Conservation (phyloP, 2,113 vertebrate genomes). For the Nothoprocta perdicaria region DNA sequence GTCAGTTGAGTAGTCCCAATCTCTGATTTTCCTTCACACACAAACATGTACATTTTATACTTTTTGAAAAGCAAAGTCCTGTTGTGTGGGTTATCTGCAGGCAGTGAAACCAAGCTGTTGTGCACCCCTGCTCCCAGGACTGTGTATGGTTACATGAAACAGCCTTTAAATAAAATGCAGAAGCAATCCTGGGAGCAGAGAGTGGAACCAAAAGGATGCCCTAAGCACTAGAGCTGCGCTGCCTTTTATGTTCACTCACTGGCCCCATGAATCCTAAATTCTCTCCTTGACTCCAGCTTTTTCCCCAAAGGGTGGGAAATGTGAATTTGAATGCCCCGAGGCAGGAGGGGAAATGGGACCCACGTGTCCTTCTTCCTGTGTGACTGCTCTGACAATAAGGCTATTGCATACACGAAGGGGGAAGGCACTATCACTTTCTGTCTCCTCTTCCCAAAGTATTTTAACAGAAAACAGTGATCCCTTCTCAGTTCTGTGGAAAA, state of each 20-base stretch:
- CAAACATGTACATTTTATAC: not conserved
- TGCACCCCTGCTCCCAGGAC: not conserved
- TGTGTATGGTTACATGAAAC: not conserved
- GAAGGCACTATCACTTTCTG: not conserved
- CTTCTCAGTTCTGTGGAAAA: not conserved
- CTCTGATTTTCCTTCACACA: not conserved
- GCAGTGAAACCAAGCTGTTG: fast-evolving
- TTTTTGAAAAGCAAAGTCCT: fast-evolving
- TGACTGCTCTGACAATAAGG: not conserved
- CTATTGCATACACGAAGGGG: not conserved
- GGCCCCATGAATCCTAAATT: not conserved
- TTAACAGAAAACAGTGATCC: conserved; percentile 18
- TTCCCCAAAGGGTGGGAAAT: conserved; percentile 2
- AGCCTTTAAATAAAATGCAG: conserved; percentile 38
- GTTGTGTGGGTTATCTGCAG: not conserved
- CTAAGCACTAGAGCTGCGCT: not conserved
- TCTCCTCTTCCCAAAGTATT: not conserved
- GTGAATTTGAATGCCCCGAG: not conserved
- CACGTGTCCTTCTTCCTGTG: conserved; percentile 8
- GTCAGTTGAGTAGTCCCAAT: not conserved
- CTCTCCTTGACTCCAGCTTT: not conserved
- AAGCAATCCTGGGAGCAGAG: not conserved
- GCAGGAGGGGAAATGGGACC: conserved; percentile 27
- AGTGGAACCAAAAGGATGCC: not conserved
- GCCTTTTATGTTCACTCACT: not conserved